These are phyloP conservation scores for Bombus ignitus DNA, from an alignment of 1,140 invertebrate genomes.

Conservation along the genomic window DNA sequence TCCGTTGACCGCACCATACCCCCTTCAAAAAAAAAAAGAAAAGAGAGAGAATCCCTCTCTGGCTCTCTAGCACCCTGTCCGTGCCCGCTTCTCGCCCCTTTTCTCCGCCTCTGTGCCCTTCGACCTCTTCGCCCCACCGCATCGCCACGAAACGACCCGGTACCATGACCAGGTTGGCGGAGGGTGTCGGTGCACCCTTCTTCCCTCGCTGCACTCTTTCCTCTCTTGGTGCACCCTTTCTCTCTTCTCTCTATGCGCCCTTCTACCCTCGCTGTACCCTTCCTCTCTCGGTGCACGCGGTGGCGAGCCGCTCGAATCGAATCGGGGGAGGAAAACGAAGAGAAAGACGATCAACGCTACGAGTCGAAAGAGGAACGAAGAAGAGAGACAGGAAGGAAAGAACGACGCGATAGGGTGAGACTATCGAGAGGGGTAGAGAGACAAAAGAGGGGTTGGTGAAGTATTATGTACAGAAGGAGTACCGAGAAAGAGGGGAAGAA, in stretches of 20 bases:
- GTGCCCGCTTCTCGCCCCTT: conserved; percentile 55
- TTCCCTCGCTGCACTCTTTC: neutral
- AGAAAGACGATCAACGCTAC: no score
- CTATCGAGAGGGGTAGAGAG: neutral
- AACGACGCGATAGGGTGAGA: neutral
- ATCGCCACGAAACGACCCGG: neutral
- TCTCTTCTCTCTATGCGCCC: neutral
- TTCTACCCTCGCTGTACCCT: no score
- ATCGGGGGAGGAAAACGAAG: conserved; percentile 1
- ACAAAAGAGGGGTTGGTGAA: neutral
- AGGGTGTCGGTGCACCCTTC: neutral
- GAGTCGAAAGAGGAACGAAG: neutral
- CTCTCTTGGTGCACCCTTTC: neutral
- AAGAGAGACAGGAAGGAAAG: neutral
- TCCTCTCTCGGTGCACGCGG: neutral
- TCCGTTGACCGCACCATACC: conserved; percentile 55
- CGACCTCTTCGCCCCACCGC: conserved; percentile 7
- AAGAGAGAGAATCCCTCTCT: neutral
- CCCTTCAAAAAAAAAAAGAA: conserved; percentile 34
- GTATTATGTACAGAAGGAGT: conserved; percentile 22
- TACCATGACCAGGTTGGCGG: neutral
- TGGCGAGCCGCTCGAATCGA: neutral
- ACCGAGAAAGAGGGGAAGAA: neutral
- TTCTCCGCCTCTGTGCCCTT: conserved; percentile 44
- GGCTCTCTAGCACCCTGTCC: conserved; percentile 45